Evolutionary conservation across 37 sponge, comb jelly and placozoan genomes (phyloP), one percentile per base, ranked within the genome.

Genomic region (Dysidea cf. avara): DNA sequence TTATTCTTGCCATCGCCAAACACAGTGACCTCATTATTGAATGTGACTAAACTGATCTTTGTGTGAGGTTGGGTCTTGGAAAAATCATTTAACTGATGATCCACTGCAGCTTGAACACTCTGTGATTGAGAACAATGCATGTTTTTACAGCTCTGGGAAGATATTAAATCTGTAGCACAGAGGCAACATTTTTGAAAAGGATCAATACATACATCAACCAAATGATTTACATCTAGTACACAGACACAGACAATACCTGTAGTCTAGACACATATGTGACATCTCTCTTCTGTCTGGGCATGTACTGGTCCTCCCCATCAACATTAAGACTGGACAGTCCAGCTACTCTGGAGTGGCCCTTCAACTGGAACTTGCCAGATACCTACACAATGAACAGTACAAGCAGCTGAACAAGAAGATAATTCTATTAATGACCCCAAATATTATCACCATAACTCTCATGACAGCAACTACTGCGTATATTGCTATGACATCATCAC

Each of bases 31-130:
- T 92, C 93, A 67, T 92, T 81, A 57, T 76, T 81, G 76, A 92
- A 92, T 5, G 93, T 87, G 21, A 92, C 79, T 31, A 92, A 31
- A 9, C 79, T 73, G 9, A 84, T 88, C 37, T 82, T 48, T 53
- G 77, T 77, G 0, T 80, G 24, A 12, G 93, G 93, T 7, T 77
- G 55, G 16, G 72, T 34, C 3, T 66, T 75, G 33, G 77, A 36
- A 61, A 92, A 67, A 4, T 39, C 53, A 22, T 61, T 35, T 40
- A 92, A 66, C 54, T 92, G 93, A 14, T 84, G 54, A 34, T 92
- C 85, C n/a, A 92, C 88, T 63, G 93, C 93, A 54, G 88, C 89
- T 56, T 92, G 88, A 3, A 92, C 76, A 71, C 81, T 66, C 89
- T 92, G 63, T 26, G 60, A 22, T 1, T 39, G 3, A 22, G 57